Percentiles rank a stretch among this genome's conserved stretches.
These are phyloP conservation scores for Orgyia antiqua DNA, from an alignment of 2,888 invertebrate genomes.

Conservation along the genomic window DNA sequence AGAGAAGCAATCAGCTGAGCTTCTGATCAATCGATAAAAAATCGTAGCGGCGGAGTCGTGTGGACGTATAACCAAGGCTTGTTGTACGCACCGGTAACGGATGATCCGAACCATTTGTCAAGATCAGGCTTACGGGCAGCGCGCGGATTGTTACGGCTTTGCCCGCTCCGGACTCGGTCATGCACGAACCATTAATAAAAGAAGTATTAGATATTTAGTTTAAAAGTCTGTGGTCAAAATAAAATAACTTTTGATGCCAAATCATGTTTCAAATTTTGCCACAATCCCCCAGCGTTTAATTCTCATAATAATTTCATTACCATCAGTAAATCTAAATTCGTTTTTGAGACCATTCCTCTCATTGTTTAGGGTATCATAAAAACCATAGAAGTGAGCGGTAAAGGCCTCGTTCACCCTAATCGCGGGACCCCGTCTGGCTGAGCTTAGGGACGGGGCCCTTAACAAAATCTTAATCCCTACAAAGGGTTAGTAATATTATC, in stretches of 20 bases:
- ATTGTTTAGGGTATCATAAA: slow-evolving; percentile 56
- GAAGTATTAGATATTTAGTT: too few species aligned
- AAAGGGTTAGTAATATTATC: slow-evolving; percentile 77
- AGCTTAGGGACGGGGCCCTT: slow-evolving; percentile 65
- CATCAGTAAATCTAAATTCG: slow-evolving; percentile 24
- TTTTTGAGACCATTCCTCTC: slow-evolving; percentile 30
- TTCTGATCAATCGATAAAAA: slow-evolving; percentile 74
- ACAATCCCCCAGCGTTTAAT: slow-evolving; percentile 15
- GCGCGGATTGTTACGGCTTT: slow-evolving; percentile 28
- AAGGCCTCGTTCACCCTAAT: slow-evolving; percentile 48
- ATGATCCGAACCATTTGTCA: slow-evolving; percentile 75
- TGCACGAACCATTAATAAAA: slow-evolving; percentile 9
- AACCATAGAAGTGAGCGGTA: slow-evolving; percentile 62
- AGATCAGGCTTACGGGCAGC: slow-evolving; percentile 59
- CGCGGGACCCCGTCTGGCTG: slow-evolving; percentile 58
- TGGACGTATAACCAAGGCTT: slow-evolving; percentile 59
- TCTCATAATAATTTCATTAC: slow-evolving; percentile 27
- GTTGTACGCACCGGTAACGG: slow-evolving; percentile 43
- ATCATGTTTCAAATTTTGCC: slow-evolving; percentile 10
- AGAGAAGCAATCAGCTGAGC: slow-evolving; percentile 74
- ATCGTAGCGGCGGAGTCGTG: slow-evolving; percentile 55
- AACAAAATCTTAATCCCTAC: slow-evolving; percentile 77
- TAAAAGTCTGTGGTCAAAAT: too few species aligned
- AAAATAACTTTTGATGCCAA: too few species aligned
- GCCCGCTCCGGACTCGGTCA: slow-evolving; percentile 12